These are phyloP conservation scores for Rhagologus leucostigma DNA, from an alignment of 2,113 vertebrate genomes.

Conservation along the genomic window DNA sequence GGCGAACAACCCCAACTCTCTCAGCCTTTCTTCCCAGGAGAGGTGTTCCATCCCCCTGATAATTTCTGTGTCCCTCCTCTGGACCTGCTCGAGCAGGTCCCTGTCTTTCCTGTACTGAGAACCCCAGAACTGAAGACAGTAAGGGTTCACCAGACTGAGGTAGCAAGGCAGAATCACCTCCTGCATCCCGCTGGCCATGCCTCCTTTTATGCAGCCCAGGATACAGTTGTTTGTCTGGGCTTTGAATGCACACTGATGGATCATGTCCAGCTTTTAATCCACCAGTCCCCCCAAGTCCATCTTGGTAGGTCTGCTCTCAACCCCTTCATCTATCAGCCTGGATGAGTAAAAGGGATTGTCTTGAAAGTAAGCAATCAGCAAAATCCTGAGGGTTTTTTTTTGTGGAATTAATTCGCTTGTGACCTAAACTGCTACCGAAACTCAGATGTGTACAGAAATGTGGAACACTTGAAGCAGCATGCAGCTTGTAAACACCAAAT, in stretches of 20 bases:
- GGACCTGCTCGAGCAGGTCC: rapidly evolving
- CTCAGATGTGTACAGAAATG: neutral
- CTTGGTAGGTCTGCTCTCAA: neutral
- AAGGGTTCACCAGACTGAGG: neutral
- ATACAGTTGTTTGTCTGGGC: neutral
- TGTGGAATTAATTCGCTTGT: neutral
- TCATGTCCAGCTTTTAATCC: neutral
- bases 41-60: neutral
- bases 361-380: neutral
- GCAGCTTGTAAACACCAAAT: neutral
- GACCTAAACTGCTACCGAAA: neutral
- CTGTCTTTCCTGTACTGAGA: neutral
- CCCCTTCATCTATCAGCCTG: neutral
- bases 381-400: neutral
- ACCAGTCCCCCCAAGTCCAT: too few relatives aligned
- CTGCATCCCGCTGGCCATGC: neutral
- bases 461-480: neutral
- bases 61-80: neutral
- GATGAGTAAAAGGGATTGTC: neutral
- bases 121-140: neutral
- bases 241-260: neutral
- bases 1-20: neutral
- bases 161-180: neutral
- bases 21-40: neutral
- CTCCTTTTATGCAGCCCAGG: neutral